Conservation (phyloP, 2,888 invertebrate species). For the Drosophila barbarae region DNA sequence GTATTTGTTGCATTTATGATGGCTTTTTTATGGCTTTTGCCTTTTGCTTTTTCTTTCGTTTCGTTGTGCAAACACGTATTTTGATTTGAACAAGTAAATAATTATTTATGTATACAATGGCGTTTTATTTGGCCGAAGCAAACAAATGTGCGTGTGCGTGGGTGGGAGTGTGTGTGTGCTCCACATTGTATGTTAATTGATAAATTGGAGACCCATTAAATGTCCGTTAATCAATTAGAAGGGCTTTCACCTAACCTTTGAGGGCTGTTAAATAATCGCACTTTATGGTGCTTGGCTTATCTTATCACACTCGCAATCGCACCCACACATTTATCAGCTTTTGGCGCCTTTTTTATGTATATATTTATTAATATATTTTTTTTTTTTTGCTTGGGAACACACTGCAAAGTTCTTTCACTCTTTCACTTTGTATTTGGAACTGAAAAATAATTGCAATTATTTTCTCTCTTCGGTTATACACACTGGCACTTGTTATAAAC, state of each 20-base stretch:
- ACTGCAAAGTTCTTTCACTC: slow-evolving; percentile 29
- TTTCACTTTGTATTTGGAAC: slow-evolving; percentile 16
- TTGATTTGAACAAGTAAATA: slow-evolving; percentile 31
- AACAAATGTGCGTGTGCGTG: slow-evolving; percentile 4
- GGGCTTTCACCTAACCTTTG: slow-evolving; percentile 1
- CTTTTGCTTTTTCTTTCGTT: slow-evolving; percentile 14
- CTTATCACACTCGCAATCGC: slow-evolving; percentile 9
- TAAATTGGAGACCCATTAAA: slow-evolving; percentile 10
- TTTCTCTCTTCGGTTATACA: slow-evolving; percentile 22
- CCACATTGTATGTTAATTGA: slow-evolving; percentile 26
- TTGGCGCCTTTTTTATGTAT: slow-evolving; percentile 22
- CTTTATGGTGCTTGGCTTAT: slow-evolving; percentile 1
- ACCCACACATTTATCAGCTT: slow-evolving; percentile 5
- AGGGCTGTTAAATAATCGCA: slow-evolving; percentile 3
- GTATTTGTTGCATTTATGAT: slow-evolving; percentile 31
- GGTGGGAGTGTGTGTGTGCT: slow-evolving; percentile 11
- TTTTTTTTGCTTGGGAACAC: slow-evolving; percentile 13
- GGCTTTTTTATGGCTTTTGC: slow-evolving; percentile 5
- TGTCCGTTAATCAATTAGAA: slow-evolving; percentile 15
- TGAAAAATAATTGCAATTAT: slow-evolving; percentile 36
- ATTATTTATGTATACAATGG: slow-evolving; percentile 30
- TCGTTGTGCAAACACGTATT: slow-evolving; percentile 45
- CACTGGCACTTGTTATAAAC: slow-evolving; percentile 17
- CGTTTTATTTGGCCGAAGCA: slow-evolving; percentile 7
- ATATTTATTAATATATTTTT: slow-evolving; percentile 6